Percentiles rank a stretch among this genome's conserved stretches.
phyloP scores from a whole-genome alignment of 2,888 invertebrate genomes.

The Scaeva pyrastri region DNA sequence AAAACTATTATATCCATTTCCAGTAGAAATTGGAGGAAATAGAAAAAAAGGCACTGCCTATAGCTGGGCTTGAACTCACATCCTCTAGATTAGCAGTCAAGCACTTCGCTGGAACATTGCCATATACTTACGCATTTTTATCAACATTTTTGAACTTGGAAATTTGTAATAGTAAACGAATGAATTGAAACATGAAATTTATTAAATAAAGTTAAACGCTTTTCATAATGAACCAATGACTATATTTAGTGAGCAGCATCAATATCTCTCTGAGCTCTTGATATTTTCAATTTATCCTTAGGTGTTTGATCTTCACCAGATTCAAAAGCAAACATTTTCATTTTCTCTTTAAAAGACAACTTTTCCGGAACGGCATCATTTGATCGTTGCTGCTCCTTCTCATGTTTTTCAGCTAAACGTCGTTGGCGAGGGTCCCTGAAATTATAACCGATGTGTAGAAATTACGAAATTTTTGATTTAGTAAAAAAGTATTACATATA shows the following conservation, averaged over 20 bases:
- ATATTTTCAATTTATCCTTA: slow-evolving; percentile 97
- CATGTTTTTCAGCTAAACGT: slow-evolving; percentile 92
- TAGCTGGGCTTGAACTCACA: no score
- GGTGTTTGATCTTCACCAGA: slow-evolving; percentile 96
- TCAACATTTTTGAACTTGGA: no score
- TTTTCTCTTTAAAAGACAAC: slow-evolving; percentile 98
- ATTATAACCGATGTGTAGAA: no score
- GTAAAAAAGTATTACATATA: no score
- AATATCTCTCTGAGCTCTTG: slow-evolving; percentile 97
- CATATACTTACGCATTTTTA: no score
- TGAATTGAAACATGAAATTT: slow-evolving; percentile 2
- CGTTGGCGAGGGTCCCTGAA: slow-evolving; percentile 94
- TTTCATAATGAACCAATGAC: not conserved
- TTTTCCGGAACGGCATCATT: slow-evolving; percentile 91
- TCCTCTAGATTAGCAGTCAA: no score
- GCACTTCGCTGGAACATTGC: no score
- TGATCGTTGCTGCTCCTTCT: slow-evolving; percentile 85
- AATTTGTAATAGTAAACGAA: no score
- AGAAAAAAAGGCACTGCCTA: no score
- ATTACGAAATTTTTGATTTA: no score
- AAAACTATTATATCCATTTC: no score
- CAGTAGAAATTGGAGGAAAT: no score
- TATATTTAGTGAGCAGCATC: slow-evolving; percentile 87
- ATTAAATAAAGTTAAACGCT: not conserved
- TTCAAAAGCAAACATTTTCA: slow-evolving; percentile 99